Conservation (phyloP, 2,888 invertebrate species). For the Lottia gigantea region DNA sequence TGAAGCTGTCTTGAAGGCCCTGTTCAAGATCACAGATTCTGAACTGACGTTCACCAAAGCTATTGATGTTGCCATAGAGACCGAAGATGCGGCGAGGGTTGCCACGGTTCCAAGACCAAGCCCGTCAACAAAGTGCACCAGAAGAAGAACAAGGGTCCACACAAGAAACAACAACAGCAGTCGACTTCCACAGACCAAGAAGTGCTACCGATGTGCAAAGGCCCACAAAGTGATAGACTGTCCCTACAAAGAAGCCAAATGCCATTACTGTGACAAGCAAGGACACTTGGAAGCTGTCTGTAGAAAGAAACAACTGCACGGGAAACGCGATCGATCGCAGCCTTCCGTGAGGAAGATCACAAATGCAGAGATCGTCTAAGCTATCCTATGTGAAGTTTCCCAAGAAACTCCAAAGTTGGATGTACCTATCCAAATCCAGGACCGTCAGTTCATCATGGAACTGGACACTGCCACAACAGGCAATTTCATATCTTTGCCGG, state of each 20-base stretch:
- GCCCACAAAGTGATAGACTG: not conserved
- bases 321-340: not conserved
- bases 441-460: too few relatives aligned
- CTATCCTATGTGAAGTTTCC: too few relatives aligned
- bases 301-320: not conserved
- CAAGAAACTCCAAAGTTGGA: too few relatives aligned
- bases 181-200: too few relatives aligned
- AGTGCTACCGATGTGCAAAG: conserved; percentile 10
- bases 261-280: conserved; percentile 8
- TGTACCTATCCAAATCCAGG: too few relatives aligned
- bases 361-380: too few relatives aligned
- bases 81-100: not conserved
- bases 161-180: too few relatives aligned
- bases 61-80: conserved; percentile 8
- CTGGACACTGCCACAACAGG: not conserved
- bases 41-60: not conserved
- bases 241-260: not conserved
- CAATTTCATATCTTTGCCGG: conserved; percentile 1
- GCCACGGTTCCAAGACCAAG: not conserved
- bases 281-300: conserved; percentile 1
- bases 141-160: too few relatives aligned
- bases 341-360: too few relatives aligned
- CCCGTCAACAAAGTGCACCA: too few relatives aligned
- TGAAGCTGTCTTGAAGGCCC: conserved; percentile 10
- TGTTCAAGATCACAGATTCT: conserved; percentile 8